Percentiles rank a stretch among this genome's conserved stretches.
These are phyloP conservation scores for Agriopis marginaria DNA, from an alignment of 2,888 invertebrate genomes.

Conservation along the genomic window DNA sequence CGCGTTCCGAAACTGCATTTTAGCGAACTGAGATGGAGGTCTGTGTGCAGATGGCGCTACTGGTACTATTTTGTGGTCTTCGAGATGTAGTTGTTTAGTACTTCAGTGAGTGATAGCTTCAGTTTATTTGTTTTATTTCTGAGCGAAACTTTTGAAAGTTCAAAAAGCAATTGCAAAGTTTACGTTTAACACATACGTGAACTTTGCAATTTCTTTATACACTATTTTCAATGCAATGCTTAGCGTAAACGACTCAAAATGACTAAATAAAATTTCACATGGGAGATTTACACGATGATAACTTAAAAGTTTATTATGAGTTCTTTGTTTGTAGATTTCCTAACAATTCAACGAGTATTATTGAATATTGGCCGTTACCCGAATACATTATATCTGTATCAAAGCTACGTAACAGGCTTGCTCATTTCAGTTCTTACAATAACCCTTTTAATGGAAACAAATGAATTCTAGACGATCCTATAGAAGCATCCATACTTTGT, in stretches of 20 bases:
- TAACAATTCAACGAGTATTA: constrained; percentile 1
- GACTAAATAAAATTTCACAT: neutral
- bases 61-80: constrained; percentile 6
- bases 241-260: neutral
- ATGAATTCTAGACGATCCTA: constrained; percentile 3
- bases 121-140: no score
- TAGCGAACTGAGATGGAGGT: constrained; percentile 11
- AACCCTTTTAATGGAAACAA: constrained; percentile 36
- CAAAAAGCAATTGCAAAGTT: no score
- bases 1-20: constrained; percentile 32
- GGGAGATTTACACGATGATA: neutral
- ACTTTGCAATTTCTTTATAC: no score
- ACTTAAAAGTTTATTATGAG: no score
- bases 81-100: no score
- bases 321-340: neutral
- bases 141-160: no score
- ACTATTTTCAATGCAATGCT: neutral
- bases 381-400: constrained; percentile 11
- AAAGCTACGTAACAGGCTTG: neutral
- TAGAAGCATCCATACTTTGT: no score
- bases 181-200: no score
- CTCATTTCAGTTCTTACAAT: no score
- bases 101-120: neutral
- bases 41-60: constrained; percentile 41
- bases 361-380: constrained; percentile 15